Evolutionary conservation across 2,888 invertebrate genomes (phyloP).

Genomic region (Rhamphomyia laevipes): DNA sequence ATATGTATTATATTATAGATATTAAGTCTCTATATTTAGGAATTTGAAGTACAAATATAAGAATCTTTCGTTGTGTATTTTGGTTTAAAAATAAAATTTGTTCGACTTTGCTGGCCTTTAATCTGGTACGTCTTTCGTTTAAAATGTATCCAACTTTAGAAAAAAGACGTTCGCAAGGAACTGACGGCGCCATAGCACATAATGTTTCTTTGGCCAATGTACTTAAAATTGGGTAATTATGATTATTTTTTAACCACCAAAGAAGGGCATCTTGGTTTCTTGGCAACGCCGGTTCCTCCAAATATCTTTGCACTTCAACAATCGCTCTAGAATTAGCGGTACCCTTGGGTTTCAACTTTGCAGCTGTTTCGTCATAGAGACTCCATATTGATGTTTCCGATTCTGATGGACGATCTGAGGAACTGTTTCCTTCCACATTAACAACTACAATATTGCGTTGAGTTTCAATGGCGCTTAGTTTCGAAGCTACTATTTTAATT

Average conservation of each 20-base stretch:
- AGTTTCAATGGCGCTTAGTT: too few species aligned
- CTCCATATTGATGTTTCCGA: slow-evolving; percentile 6
- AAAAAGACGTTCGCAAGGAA: neutral
- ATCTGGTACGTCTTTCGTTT: neutral
- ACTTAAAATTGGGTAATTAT: neutral
- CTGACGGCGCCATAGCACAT: neutral
- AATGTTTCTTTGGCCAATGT: neutral
- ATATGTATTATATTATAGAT: too few species aligned
- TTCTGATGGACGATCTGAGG: too few species aligned
- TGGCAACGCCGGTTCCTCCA: slow-evolving; percentile 7
- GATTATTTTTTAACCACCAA: slow-evolving; percentile 6
- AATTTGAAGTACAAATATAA: too few species aligned
- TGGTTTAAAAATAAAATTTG: neutral
- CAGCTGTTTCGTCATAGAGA: too few species aligned
- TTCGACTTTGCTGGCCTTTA: neutral
- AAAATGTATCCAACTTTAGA: neutral
- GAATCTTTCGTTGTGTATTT: too few species aligned
- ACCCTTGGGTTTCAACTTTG: slow-evolving; percentile 3
- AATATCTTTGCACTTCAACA: slow-evolving; percentile 8
- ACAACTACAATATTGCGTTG: too few species aligned
- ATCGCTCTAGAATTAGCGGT: slow-evolving; percentile 5
- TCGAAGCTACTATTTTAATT: neutral
- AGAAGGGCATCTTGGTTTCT: slow-evolving; percentile 6
- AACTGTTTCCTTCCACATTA: neutral
- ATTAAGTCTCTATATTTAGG: too few species aligned